Evolutionary conservation across 2,888 invertebrate species (phyloP).

Genomic region (Galerucella nymphaeae): DNA sequence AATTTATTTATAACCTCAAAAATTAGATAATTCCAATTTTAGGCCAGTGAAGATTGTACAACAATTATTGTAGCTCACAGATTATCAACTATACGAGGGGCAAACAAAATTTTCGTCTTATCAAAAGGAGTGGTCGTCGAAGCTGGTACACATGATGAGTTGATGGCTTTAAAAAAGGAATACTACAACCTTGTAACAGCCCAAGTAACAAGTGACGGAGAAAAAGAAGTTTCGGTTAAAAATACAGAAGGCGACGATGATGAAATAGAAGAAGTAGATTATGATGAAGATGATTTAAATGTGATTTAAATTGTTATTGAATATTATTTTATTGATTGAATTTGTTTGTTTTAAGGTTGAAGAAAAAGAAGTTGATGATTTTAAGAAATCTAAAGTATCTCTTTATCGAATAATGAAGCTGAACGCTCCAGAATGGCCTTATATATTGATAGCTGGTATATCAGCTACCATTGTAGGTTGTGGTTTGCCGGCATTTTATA

Average conservation of each 20-base stretch:
- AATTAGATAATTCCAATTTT: conserved; percentile 34
- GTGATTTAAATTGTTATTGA: not conserved
- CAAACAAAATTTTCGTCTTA: conserved; percentile 80
- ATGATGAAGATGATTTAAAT: not conserved
- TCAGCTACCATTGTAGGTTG: conserved; percentile 75
- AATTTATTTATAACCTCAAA: too few species aligned
- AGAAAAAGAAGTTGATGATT: conserved; percentile 40
- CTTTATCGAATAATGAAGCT: conserved; percentile 60
- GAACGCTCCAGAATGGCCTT: conserved; percentile 76
- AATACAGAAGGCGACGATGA: not conserved
- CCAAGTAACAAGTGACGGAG: conserved; percentile 63
- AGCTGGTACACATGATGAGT: conserved; percentile 75
- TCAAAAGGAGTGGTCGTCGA: conserved; percentile 77
- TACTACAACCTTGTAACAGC: conserved; percentile 78
- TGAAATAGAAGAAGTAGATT: not conserved
- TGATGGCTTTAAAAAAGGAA: conserved; percentile 73
- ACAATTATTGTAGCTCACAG: conserved; percentile 89
- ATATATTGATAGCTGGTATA: conserved; percentile 71
- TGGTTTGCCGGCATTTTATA: conserved; percentile 78
- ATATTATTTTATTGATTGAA: not conserved
- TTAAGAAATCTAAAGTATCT: conserved; percentile 45
- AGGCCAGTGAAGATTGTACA: conserved; percentile 79
- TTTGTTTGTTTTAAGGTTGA: conserved; percentile 17
- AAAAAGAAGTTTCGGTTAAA: conserved; percentile 4
- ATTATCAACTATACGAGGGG: conserved; percentile 83